phyloP scores from a whole-genome alignment of 2,797 vertebrate genomes.

The Oryzias sinensis region DNA sequence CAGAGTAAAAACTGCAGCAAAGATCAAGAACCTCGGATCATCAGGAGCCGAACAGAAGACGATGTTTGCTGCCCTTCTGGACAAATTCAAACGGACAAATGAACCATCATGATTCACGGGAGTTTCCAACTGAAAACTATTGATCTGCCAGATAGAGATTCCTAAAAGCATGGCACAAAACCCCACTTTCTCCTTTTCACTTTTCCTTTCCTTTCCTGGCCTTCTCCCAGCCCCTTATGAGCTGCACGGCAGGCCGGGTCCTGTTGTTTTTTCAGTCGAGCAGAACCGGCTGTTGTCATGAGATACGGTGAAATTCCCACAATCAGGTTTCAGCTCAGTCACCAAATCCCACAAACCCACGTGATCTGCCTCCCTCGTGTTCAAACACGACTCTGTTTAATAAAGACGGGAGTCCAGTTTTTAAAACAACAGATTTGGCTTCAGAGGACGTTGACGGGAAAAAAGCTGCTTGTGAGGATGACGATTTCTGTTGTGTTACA shows the following conservation, averaged over 20 bases:
- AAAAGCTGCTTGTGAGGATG: too few species aligned
- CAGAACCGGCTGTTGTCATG: constrained; percentile 51
- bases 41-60: too few species aligned
- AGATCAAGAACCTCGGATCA: too few species aligned
- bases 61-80: too few species aligned
- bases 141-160: neutral
- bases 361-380: constrained; percentile 35
- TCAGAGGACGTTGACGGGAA: neutral
- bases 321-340: constrained; percentile 41
- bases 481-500: too few species aligned
- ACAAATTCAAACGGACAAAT: too few species aligned
- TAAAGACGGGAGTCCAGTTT: neutral
- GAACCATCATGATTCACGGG: too few species aligned
- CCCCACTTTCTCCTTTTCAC: neutral
- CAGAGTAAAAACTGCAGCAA: too few species aligned
- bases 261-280: constrained; percentile 42
- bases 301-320: constrained; percentile 57
- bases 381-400: constrained; percentile 9
- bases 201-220: constrained; percentile 13
- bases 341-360: constrained; percentile 40
- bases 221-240: constrained; percentile 1
- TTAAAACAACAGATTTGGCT: neutral
- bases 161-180: neutral
- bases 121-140: neutral
- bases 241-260: constrained; percentile 23